phyloP scores from a whole-genome alignment of 2,113 vertebrate genomes.

The Zosterops lateralis region DNA sequence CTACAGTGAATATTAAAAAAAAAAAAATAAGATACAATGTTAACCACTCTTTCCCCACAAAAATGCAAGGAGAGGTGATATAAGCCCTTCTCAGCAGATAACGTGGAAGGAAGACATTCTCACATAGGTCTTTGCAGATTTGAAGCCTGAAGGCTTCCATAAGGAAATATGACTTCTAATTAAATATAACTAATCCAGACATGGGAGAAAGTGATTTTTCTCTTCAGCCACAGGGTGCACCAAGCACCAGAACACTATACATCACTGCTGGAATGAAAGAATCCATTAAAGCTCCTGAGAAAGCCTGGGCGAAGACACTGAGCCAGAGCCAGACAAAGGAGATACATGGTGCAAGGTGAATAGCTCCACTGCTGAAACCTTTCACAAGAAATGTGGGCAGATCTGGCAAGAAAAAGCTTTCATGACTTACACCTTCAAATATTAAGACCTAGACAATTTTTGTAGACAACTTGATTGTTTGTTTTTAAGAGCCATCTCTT shows the following conservation, averaged over 20 bases:
- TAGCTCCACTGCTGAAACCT: neutral
- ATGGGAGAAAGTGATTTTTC: neutral
- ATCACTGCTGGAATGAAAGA: neutral
- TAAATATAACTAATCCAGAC: neutral
- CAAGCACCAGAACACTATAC: neutral
- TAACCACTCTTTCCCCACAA: neutral
- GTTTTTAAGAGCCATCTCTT: neutral
- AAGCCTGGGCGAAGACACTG: neutral
- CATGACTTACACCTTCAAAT: neutral
- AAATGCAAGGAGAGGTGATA: neutral
- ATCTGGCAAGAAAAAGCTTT: neutral
- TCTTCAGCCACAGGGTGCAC: neutral
- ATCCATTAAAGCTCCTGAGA: neutral
- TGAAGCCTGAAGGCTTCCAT: neutral
- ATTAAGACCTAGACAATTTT: neutral
- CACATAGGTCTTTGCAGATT: neutral
- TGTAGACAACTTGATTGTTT: neutral
- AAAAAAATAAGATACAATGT: neutral
- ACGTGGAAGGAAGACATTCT: neutral
- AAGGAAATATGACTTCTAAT: neutral
- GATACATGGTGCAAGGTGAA: neutral
- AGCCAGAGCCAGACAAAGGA: neutral
- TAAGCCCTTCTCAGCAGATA: neutral
- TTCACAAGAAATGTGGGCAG: neutral
- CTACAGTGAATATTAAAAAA: neutral